Evolutionary conservation across 2,797 vertebrate species (phyloP), one percentile per base, ranked within the genome.

Genomic region (Intellagama lesueurii): DNA sequence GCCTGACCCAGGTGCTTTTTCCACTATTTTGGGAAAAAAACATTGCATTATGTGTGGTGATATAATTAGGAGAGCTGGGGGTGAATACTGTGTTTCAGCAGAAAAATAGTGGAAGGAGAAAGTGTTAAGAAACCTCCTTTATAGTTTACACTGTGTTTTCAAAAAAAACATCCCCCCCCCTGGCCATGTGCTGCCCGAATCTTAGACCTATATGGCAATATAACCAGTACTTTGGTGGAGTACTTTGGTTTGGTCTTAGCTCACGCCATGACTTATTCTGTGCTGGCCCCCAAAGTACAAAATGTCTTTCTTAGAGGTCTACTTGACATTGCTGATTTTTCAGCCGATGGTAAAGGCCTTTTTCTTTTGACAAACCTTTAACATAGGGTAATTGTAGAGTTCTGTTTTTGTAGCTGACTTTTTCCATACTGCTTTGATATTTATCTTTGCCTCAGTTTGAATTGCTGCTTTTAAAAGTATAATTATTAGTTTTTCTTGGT

Each of bases 231-330:
- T 60, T 30, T 11, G 40, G 49, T 81, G n/a, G n/a, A n/a, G 26
- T 83, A 47, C 35, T 60, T 30, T 11, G 40, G 49, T 81, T 83
- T 73, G 84, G 26, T 81, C n/a, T 90, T 95, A 96, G 87, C 81
- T 91, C 89, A 77, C 88, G 87, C 92, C 94, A 91, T 94, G 93
- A 91, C 24, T 11, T 47, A 22, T 28, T 26, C 76, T 77, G 24
- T 77, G 44, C 24, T 47, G 40, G 7, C 44, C 12, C 9, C 22
- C 11, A 77, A 77, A 47, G 40, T 47, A 17, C 44, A 24, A 44
- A 77, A 77, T 77, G 7, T 4, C 24, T 14, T 44, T 26, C 32
- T 32, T 19, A 75, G 76, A 77, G 35, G 3, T 77, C 9, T 77
- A 11, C 1, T 77, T 47, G 11, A 44, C 22, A 40, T 47, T 77